Conservation (phyloP, 2,888 invertebrate species). For the Lepidocyrtoides sp. region DNA sequence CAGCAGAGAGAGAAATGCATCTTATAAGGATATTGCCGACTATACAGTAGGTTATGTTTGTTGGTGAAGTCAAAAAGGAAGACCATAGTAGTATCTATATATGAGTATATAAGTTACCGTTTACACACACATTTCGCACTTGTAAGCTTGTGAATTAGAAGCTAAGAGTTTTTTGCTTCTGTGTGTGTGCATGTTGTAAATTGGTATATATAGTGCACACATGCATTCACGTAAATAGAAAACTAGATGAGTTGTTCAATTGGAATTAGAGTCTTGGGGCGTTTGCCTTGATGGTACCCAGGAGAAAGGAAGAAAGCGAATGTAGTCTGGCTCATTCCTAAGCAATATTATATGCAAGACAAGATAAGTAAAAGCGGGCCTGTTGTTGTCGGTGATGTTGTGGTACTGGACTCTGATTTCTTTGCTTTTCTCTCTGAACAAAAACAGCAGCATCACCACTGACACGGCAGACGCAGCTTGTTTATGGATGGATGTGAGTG, state of each 20-base stretch:
- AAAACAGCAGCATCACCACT: too few relatives aligned
- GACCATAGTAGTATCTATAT: too few relatives aligned
- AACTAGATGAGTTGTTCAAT: conserved; percentile 73
- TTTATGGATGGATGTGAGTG: not conserved
- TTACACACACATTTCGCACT: not conserved
- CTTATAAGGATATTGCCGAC: too few relatives aligned
- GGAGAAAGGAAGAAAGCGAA: conserved; percentile 57
- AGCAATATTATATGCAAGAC: not conserved
- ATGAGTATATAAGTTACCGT: not conserved
- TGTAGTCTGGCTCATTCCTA: not conserved
- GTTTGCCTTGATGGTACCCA: conserved; percentile 77
- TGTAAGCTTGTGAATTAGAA: too few relatives aligned
- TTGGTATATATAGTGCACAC: too few relatives aligned
- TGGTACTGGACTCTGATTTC: conserved; percentile 57
- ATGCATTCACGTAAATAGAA: conserved; percentile 6
- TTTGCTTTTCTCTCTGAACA: conserved; percentile 5
- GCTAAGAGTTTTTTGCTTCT: too few relatives aligned
- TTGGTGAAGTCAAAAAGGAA: not conserved
- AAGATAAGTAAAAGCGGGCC: conserved; percentile 27
- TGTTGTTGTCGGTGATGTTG: not conserved
- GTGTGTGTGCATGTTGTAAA: not conserved
- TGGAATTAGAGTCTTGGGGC: conserved; percentile 79
- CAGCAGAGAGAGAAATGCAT: not conserved
- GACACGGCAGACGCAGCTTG: not conserved
- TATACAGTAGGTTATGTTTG: too few relatives aligned